phyloP scores from a whole-genome alignment of 64 coral and sea anemone genomes.

The Montipora capricornis region DNA sequence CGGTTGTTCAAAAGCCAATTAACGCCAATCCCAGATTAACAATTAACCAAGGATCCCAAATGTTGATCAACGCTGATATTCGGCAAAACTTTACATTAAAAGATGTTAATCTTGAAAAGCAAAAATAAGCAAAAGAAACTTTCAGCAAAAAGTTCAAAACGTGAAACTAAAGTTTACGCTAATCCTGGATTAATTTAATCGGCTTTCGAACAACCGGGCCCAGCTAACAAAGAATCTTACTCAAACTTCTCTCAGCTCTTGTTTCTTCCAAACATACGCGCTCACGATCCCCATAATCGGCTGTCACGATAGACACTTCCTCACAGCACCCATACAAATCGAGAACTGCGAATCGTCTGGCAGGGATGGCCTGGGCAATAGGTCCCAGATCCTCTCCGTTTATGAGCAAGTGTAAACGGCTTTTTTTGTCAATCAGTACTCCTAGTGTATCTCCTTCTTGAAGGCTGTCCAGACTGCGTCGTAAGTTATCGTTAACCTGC shows the following conservation, averaged over 20 bases:
- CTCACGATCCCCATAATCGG: constrained; percentile 45
- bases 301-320: constrained; percentile 89
- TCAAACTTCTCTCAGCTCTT: constrained; percentile 65
- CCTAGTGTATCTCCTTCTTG: constrained; percentile 81
- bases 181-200: too few species aligned
- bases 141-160: too few species aligned
- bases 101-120: too few species aligned
- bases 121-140: too few species aligned
- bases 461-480: constrained; percentile 81
- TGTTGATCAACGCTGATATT: too few species aligned
- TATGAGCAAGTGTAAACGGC: constrained; percentile 83
- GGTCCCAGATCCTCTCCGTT: constrained; percentile 89
- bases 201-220: too few species aligned
- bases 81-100: too few species aligned
- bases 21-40: too few species aligned
- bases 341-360: constrained; percentile 81
- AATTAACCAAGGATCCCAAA: too few species aligned
- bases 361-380: constrained; percentile 82
- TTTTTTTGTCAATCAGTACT: constrained; percentile 78
- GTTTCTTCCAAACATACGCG: constrained; percentile 70
- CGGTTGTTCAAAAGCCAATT: too few species aligned
- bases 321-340: constrained; percentile 93
- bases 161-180: too few species aligned
- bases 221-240: constrained; percentile 1
- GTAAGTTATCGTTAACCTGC: constrained; percentile 69